Base-by-base conservation (phyloP, 2,888 invertebrate species). In the Marronus borbonicus region DNA sequence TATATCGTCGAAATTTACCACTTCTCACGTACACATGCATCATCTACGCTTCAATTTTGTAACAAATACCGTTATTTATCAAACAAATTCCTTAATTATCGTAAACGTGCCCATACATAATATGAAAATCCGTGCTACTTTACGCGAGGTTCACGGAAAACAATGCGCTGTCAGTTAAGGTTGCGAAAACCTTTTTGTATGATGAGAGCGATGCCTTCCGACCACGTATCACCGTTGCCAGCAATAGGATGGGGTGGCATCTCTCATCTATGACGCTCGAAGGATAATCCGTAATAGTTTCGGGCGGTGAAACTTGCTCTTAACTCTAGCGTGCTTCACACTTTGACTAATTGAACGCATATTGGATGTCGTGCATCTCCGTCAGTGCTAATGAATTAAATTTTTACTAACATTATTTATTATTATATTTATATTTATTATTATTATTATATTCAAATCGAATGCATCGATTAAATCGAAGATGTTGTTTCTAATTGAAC, bases 71-170 rank as follows among this genome's bases (percentile, higher is more conserved):
- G n/a, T 50, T 24, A 68, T 68, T 68, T 68, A 68, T 68, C 68
- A 68, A 50, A 68, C 24, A 50, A 68, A 68, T 68, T 68, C 68
- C 68, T 39, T 68, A 68, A 68, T 68, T 68, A 68, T 68, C 50
- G 52, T 28, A 50, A 68, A 50, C 68, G 49, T 68, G 68, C 68
- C 68, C 68, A n/a, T 50, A 68, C 68, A 68, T 68, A 68, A 68
- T 50, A 14, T 24, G 28, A 12, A 3, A 7, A 49, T 14, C 68
- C 20, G 1, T 12, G 50, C 12, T 28, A 14, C 68, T 24, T 12
- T 49, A 28, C 49, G 28, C 28, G 24, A 62, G n/a, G 24, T 50
- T 28, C 10, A 2, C 55, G n/a, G 31, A n/a, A 68, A 12, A 28
- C 24, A 50, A 7, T 20, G 24, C 28, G 44, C 44, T 44, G 44